Evolutionary conservation across 1,140 invertebrate genomes (phyloP).

Genomic region (Ceratina calcarata): DNA sequence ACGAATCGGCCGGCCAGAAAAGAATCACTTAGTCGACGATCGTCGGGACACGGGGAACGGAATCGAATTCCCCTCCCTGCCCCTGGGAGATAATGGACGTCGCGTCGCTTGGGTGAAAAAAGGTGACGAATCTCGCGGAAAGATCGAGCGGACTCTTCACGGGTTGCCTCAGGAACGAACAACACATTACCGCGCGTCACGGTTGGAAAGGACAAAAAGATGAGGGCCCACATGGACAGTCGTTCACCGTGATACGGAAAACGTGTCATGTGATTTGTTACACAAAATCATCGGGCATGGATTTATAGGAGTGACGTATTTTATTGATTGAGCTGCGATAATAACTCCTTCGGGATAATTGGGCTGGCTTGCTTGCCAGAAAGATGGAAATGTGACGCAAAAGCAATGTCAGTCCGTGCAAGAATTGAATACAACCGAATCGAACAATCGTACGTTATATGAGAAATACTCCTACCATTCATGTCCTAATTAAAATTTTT

Average conservation of each 20-base stretch:
- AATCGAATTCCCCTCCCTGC: conserved; percentile 2
- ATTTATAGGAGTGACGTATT: too few relatives aligned
- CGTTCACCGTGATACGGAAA: background rate
- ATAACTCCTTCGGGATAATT: too few relatives aligned
- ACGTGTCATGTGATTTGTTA: background rate
- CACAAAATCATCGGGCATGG: too few relatives aligned
- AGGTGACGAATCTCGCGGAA: conserved; percentile 17
- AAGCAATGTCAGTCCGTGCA: too few relatives aligned
- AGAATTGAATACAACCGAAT: too few relatives aligned
- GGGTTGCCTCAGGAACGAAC: background rate
- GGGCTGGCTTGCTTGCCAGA: too few relatives aligned
- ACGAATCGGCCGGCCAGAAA: conserved; percentile 7
- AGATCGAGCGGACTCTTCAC: background rate
- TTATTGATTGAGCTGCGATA: too few relatives aligned
- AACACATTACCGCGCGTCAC: background rate
- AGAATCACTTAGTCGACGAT: conserved; percentile 51
- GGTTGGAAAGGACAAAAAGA: background rate
- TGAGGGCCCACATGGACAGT: background rate
- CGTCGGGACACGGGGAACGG: background rate
- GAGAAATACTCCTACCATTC: too few relatives aligned
- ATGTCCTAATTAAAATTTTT: too few relatives aligned
- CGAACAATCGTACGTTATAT: too few relatives aligned
- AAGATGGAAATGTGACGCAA: too few relatives aligned
- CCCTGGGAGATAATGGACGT: conserved; percentile 56
- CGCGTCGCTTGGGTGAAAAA: conserved; percentile 9